These are phyloP conservation scores for Petromus typicus DNA, from an alignment of 2,113 vertebrate genomes.

Conservation along the genomic window DNA sequence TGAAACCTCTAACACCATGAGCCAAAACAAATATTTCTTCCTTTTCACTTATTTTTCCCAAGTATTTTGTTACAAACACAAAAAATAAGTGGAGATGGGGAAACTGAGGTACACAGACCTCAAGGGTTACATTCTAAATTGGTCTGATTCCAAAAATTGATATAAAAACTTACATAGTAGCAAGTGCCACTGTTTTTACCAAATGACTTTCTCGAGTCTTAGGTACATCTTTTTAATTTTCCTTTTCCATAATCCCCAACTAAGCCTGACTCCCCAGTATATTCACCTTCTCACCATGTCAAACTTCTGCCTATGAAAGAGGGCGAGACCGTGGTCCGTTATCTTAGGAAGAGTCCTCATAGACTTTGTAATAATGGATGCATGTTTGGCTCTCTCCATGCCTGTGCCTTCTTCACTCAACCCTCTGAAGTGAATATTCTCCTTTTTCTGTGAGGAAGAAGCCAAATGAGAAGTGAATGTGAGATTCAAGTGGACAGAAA, in stretches of 20 bases:
- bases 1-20: not conserved
- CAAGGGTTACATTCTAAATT: not conserved
- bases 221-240: not conserved
- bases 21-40: not conserved
- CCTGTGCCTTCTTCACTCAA: not conserved
- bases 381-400: no score
- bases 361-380: not conserved
- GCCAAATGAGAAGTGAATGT: not conserved
- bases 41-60: not conserved
- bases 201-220: not conserved
- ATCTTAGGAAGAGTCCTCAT: not conserved
- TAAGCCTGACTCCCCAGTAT: not conserved
- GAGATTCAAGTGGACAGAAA: not conserved
- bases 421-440: not conserved
- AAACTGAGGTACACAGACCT: not conserved
- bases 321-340: not conserved
- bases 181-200: constrained; percentile 41
- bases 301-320: not conserved
- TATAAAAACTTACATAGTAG: not conserved
- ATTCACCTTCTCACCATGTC: not conserved
- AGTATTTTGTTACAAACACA: not conserved
- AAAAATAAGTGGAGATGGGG: not conserved
- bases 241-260: not conserved
- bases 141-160: not conserved
- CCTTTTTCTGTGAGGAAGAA: not conserved